These are phyloP conservation scores for Lasioglossum malachurum DNA, from an alignment of 2,888 invertebrate genomes.

Conservation along the genomic window DNA sequence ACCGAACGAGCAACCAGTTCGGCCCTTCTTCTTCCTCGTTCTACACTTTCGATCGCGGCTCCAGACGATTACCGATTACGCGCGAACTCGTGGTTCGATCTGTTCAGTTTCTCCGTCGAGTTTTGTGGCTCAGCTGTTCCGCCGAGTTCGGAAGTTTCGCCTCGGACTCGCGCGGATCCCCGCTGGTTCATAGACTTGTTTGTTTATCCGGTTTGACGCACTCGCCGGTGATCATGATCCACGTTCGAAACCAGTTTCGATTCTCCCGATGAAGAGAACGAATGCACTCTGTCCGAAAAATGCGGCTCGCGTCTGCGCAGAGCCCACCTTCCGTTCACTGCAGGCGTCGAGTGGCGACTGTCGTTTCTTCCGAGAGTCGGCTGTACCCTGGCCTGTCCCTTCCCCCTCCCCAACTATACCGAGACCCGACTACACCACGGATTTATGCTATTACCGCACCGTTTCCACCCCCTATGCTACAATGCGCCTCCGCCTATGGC, in stretches of 20 bases:
- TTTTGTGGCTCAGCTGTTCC: background rate
- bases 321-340: slow-evolving; percentile 71
- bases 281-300: slow-evolving; percentile 55
- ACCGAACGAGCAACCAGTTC: background rate
- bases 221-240: slow-evolving; percentile 50
- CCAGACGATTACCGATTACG: background rate
- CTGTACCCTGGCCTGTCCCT: slow-evolving; percentile 75
- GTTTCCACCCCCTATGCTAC: slow-evolving; percentile 71
- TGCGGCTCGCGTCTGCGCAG: slow-evolving; percentile 55
- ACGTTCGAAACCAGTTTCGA: slow-evolving; percentile 50
- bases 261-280: slow-evolving; percentile 26
- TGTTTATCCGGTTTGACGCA: background rate
- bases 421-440: slow-evolving; percentile 72
- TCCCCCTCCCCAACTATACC: slow-evolving; percentile 64
- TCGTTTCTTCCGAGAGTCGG: slow-evolving; percentile 77
- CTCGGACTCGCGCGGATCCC: background rate
- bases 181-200: background rate
- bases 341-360: slow-evolving; percentile 84
- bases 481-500: slow-evolving; percentile 62
- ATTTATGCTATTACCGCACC: slow-evolving; percentile 78
- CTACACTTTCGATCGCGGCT: background rate
- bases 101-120: background rate
- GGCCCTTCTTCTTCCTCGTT: background rate
- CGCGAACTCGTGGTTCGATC: background rate
- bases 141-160: background rate